Base-by-base conservation (phyloP, 1,140 invertebrate species). In the Dinothrombium tinctorium region DNA sequence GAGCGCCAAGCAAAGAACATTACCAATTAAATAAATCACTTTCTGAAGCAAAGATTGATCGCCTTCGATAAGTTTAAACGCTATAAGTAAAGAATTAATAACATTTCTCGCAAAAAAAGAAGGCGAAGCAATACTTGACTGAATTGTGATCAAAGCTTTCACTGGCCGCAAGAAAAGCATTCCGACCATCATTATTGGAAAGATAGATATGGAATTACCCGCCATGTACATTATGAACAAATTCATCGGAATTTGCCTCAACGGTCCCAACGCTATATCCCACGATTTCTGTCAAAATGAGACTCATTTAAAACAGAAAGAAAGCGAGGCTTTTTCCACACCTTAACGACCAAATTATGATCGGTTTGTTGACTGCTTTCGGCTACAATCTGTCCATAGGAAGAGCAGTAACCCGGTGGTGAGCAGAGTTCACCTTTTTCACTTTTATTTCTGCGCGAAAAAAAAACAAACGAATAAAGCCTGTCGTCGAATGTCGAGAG, bases 131-230 rank as follows among this genome's bases (percentile, higher is more conserved):
- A n/a, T n/a, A 71, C 70, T 84, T 46, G 74, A 71, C 55, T 83
- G 76, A 41, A 84, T 74, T 2, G 80, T 66, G 55, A 94, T 84
- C 15, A 98, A 64, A 7, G 89, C 84, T 62, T 96, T 90, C 2
- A 98, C 73, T 12, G 89, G 89, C 48, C 86, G 65, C 44, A 95
- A 76, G 46, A 95, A 79, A 56, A 96, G 70, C 92, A 98, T 98
- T 26, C 86, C 86, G 15, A 98, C 84, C 90, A 99, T 98, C 92
- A 99, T 98, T n/a, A 99, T 96, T 2, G 92, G 92, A 54, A 99
- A 96, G 48, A 99, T 95, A 1, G 87, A 95, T 52, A 98, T 95
- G 0, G 89, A 90, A 60, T 87, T 95, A 26, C 90, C 92, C 41
- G 90, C 82, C 92, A 98, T 98, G 59, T 94, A 98, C 83, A 96